Evolutionary conservation across 2,888 invertebrate genomes (phyloP), one percentile per base, ranked within the genome.

Genomic region (Caenorhabditis parvicauda): DNA sequence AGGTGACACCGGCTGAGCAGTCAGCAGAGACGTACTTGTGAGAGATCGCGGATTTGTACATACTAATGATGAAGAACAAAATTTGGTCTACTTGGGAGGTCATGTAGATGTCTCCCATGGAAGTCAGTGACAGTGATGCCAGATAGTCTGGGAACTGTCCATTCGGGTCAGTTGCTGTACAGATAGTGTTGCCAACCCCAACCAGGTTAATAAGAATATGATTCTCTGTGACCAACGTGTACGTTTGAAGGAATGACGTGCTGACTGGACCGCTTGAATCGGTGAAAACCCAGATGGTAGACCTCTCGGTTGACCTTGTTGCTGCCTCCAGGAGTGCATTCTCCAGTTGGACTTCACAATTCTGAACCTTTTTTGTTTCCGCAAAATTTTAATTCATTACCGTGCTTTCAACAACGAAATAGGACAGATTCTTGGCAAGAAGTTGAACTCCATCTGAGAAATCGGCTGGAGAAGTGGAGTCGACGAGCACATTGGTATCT

Each of bases 211-310:
- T 35, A 12, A 38, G 25, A 25, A 49, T 3, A 29, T 66, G 64
- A 24, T 67, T 47, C 17, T 71, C 43, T 21, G 58, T 55, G 27
- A 61, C 44, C 21, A 48, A 27, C 25, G 60, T 54, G 39, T 50
- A 67, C 27, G 69, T 24, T 29, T 59, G 45, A 41, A 60, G 28
- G 41, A 59, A 54, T 6, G 29, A 51, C 0, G 28, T 19, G 17
- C 50, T 56, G 45, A 60, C 58, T 24, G 60, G 59, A 17, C 63
- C 70, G 22, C 67, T 62, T 7, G 75, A 69, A 48, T 76, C 74
- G 38, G 72, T 22, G 53, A 75, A 76, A 9, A 73, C 63, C 59
- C 67, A 76, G 35, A 76, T 56, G n/a, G 52, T 53, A 9, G 74
- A 74, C 22, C 66, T 57, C 29, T 41, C 59, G 21, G 59, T 54